phyloP scores from a whole-genome alignment of 2,113 vertebrate genomes.

The Daubentonia madagascariensis region DNA sequence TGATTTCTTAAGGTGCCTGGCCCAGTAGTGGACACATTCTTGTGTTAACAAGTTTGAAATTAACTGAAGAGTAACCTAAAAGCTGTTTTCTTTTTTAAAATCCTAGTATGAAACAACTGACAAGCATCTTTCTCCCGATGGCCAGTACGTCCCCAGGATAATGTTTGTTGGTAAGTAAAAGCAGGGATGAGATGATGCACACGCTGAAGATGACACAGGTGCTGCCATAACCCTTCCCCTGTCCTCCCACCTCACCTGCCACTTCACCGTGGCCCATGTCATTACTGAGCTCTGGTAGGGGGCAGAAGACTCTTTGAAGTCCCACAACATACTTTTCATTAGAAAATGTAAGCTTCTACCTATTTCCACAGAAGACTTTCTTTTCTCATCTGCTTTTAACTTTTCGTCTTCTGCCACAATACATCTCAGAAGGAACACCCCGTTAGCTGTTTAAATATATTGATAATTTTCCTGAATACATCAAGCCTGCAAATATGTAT shows the following conservation, averaged over 20 bases:
- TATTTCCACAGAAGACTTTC: neutral
- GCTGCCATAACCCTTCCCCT: accelerated
- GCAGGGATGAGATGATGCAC: neutral
- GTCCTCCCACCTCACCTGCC: accelerated
- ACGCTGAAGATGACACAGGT: neutral
- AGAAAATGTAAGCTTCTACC: neutral
- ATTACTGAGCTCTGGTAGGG: neutral
- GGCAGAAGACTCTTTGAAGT: neutral
- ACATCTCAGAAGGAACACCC: neutral
- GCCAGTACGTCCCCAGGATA: slow-evolving; percentile 95
- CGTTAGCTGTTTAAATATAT: neutral
- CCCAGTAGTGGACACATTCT: neutral
- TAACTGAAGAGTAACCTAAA: slow-evolving; percentile 2
- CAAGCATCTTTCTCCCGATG: slow-evolving; percentile 95
- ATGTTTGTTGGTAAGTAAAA: slow-evolving; percentile 94
- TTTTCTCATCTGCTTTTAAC: neutral
- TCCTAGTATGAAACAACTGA: slow-evolving; percentile 96
- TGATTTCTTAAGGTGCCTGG: neutral
- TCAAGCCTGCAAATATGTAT: neutral
- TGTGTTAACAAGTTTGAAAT: neutral
- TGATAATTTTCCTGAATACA: neutral
- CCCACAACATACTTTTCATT: neutral
- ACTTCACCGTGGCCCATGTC: accelerated
- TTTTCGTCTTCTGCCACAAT: neutral
- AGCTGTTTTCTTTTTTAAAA: neutral